Evolutionary conservation across 2,113 vertebrate species (phyloP).

Genomic region (Spea bombifrons): DNA sequence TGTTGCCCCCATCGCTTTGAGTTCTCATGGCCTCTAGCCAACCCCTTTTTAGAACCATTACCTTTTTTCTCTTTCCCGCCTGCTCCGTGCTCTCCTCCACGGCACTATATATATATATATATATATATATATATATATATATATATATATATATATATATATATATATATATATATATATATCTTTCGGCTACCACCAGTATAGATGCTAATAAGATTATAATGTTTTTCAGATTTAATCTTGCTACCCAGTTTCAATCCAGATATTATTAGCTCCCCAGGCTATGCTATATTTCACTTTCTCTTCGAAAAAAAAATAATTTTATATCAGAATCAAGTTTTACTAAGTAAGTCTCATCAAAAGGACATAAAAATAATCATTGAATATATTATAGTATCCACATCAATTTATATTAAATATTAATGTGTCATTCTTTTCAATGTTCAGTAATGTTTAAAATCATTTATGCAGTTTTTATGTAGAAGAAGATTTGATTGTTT

Average conservation of each 20-base stretch:
- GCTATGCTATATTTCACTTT: background rate
- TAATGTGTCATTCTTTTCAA: background rate
- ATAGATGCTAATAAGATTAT: background rate
- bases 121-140: too few species aligned
- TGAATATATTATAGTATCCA: background rate
- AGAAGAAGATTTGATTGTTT: too few species aligned
- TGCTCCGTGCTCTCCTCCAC: too few species aligned
- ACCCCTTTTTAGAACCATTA: too few species aligned
- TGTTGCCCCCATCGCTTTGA: too few species aligned
- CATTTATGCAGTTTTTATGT: too few species aligned
- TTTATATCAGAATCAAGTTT: background rate
- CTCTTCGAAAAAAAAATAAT: background rate
- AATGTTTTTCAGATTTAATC: slow-evolving; percentile 1
- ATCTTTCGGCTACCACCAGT: too few species aligned
- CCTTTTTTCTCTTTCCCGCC: too few species aligned
- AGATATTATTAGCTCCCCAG: background rate
- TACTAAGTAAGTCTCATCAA: background rate
- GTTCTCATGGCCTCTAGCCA: too few species aligned
- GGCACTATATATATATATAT: too few species aligned
- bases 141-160: too few species aligned
- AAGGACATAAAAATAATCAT: background rate
- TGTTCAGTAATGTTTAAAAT: background rate
- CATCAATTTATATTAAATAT: background rate
- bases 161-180: too few species aligned
- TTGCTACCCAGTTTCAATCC: background rate